Conservation (phyloP, 37 sponge, comb jelly and placozoan species). For the Ephydatia muelleri region DNA sequence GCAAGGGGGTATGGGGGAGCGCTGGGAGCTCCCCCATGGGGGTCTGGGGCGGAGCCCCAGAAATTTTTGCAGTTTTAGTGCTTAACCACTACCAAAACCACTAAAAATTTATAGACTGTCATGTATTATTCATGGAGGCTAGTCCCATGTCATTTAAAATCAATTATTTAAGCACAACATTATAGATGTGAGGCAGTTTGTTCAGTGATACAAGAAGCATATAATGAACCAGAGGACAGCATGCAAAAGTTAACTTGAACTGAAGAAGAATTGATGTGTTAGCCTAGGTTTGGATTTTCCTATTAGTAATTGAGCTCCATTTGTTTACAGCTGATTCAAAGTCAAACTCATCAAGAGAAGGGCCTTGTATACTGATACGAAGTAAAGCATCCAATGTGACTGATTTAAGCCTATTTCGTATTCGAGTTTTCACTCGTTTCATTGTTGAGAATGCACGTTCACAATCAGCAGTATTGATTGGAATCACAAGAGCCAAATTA, state of each 20-base stretch:
- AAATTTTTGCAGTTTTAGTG: background rate
- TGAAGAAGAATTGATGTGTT: background rate
- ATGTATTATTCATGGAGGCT: background rate
- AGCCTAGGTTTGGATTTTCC: background rate
- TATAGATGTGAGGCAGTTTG: background rate
- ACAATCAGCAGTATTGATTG: background rate
- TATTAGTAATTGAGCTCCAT: conserved; percentile 1
- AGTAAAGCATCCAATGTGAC: conserved; percentile 1
- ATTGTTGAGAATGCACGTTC: background rate
- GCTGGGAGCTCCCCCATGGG: background rate
- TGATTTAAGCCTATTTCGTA: background rate
- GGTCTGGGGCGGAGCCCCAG: background rate
- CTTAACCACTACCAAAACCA: background rate
- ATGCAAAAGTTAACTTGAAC: conserved; percentile 1
- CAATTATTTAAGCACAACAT: background rate
- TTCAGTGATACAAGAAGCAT: background rate
- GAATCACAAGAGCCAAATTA: background rate
- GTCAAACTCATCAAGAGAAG: background rate
- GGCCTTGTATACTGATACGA: background rate
- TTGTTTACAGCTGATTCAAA: conserved; percentile 1
- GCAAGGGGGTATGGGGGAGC: background rate
- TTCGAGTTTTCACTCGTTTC: background rate
- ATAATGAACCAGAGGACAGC: background rate
- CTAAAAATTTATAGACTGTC: background rate
- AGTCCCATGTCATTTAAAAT: background rate